Evolutionary conservation across 2,113 vertebrate genomes (phyloP).

Genomic region (Syrmaticus mikado): DNA sequence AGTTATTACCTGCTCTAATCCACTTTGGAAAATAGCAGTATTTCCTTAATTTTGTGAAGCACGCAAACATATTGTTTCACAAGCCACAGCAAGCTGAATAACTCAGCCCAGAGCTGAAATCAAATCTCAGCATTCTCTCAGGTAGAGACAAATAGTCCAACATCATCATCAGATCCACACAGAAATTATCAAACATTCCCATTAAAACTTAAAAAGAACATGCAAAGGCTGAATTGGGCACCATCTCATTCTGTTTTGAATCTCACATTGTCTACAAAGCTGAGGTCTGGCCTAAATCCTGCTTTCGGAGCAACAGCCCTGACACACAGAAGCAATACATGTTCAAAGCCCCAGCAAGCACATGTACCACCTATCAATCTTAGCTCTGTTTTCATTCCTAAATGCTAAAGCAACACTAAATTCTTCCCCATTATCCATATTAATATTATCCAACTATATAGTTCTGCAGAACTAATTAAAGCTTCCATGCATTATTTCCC

Average conservation of each 20-base stretch:
- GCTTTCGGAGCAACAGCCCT: not conserved
- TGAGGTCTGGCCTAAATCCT: slow-evolving; percentile 9
- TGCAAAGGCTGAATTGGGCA: not conserved
- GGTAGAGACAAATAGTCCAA: not conserved
- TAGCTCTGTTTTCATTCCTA: not conserved
- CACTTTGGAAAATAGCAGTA: slow-evolving; percentile 46
- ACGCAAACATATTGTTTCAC: slow-evolving; percentile 40
- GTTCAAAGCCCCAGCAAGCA: not conserved
- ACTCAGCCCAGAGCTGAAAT: slow-evolving; percentile 21
- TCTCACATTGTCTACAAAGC: not conserved
- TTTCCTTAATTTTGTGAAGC: slow-evolving; percentile 56
- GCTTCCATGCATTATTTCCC: not conserved
- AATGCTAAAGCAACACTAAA: not conserved
- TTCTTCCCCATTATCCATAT: not conserved
- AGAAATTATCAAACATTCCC: not conserved
- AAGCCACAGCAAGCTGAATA: slow-evolving; percentile 7
- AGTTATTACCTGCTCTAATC: slow-evolving; percentile 56
- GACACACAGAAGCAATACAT: not conserved
- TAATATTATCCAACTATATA: not conserved
- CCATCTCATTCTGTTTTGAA: not conserved
- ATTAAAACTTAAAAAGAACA: not conserved
- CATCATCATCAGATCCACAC: not conserved
- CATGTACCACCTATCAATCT: not conserved
- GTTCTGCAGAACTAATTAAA: not conserved
- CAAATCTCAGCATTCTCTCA: slow-evolving; percentile 13